Base-by-base conservation (phyloP, 2,113 vertebrate species). In the Nannobrachium achirus region DNA sequence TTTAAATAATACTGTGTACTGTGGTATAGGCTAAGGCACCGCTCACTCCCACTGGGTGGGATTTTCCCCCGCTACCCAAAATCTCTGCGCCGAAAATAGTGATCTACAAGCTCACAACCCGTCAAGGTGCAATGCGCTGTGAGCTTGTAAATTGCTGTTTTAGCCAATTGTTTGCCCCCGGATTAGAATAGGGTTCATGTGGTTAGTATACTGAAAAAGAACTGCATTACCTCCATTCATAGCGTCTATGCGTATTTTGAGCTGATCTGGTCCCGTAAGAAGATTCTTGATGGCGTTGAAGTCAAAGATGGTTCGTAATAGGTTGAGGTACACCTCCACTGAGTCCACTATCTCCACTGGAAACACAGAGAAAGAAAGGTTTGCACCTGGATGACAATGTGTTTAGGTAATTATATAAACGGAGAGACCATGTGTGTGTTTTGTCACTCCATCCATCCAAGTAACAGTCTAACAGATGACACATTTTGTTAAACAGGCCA, bases 271-370 rank as follows among this genome's bases (percentile, higher is more conserved):
- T 76, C 97, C 97, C 0, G 96, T 96, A 83, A 99, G 93, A 64
- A 99, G 91, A 84, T 94, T 94, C 89, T 95, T 96, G 79, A 99
- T 98, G 9, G 93, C 88, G 8, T 7, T 92, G 69, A 99, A 98
- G 89, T 99, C 97, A 90, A 99, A 99, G 84, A 99, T 92, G 86
- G 82, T 96, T 81, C 94, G 89, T 63, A 99, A 92, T 70, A 98
- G 91, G 79, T 93, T 97, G 69, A 98, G 94, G 90, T 99, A 99
- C 75, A 99, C 95, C 39, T 99, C 97, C 52, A 99, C 97, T 1
- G 97, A 95, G 89, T 99, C 97, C 59, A 99, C 95, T 8, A 99
- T 96, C 91, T 99, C 98, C 90, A 99, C 98, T 99, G 78, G 11
- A 78, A 87, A 86, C 68, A 10, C 2, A 90, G 7, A 55, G 5